These are phyloP conservation scores for Araneus ventricosus DNA, from an alignment of 1,140 invertebrate genomes.

Conservation along the genomic window DNA sequence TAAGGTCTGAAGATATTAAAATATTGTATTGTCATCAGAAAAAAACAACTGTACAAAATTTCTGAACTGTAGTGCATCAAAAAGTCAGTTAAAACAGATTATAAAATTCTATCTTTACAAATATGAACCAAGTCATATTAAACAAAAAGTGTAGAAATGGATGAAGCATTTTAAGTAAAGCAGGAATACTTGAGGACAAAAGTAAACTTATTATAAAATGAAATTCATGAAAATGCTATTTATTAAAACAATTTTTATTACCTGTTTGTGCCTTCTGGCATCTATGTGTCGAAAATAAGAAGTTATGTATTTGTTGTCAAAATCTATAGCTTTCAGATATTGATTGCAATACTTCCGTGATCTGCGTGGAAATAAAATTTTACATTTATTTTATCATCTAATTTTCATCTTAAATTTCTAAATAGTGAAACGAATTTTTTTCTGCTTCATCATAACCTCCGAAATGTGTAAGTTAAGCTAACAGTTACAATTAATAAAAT, in stretches of 20 bases:
- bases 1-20: no score
- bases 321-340: constrained; percentile 78
- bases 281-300: constrained; percentile 80
- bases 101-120: no score
- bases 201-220: neutral
- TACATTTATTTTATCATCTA: neutral
- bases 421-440: neutral
- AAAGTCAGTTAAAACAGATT: no score
- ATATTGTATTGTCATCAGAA: no score
- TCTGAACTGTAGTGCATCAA: no score
- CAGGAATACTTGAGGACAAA: neutral
- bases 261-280: constrained; percentile 76
- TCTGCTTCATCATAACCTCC: neutral
- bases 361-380: constrained; percentile 50
- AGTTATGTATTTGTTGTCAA: constrained; percentile 80
- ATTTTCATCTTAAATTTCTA: neutral
- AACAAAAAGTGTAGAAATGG: neutral
- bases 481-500: no score
- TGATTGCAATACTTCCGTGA: constrained; percentile 79
- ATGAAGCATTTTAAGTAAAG: neutral
- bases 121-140: no score
- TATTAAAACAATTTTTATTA: neutral
- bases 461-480: no score
- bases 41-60: no score
- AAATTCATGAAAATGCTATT: neutral